Evolutionary conservation across 2,113 vertebrate species (phyloP).

Genomic region (Chrysochloris asiatica): DNA sequence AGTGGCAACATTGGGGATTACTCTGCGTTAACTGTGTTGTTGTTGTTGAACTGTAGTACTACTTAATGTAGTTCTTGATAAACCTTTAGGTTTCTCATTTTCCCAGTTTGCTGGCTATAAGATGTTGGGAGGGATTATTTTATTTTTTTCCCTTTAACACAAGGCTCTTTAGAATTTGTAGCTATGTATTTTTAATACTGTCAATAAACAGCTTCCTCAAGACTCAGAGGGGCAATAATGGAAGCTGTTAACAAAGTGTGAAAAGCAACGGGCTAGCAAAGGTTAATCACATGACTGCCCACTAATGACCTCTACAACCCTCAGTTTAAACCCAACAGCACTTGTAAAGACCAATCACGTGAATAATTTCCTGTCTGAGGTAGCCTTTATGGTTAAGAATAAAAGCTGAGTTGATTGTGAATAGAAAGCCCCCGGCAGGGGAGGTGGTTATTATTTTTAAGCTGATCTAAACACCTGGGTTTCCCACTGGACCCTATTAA

Average conservation of each 20-base stretch:
- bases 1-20: background rate
- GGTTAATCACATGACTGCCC: constrained; percentile 91
- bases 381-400: constrained; percentile 90
- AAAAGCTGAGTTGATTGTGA: constrained; percentile 90
- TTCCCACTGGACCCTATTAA: constrained; percentile 90
- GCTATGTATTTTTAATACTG: constrained; percentile 88
- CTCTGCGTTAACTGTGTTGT: constrained; percentile 47
- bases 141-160: constrained; percentile 52
- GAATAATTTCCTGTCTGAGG: constrained; percentile 94
- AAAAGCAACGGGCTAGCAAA: constrained; percentile 90
- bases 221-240: constrained; percentile 87
- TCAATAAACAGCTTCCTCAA: constrained; percentile 89
- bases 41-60: too few relatives aligned
- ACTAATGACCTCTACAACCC: constrained; percentile 91
- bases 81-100: constrained; percentile 61
- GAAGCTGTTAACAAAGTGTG: constrained; percentile 90
- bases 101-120: constrained; percentile 56
- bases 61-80: constrained; percentile 56
- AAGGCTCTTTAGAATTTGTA: constrained; percentile 83
- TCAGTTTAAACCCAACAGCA: constrained; percentile 86
- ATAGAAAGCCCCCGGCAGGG: constrained; percentile 88
- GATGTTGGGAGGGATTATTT: constrained; percentile 65
- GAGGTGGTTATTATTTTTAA: constrained; percentile 91
- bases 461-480: constrained; percentile 93
- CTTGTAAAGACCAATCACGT: constrained; percentile 93